Percentiles rank a stretch among this genome's conserved stretches.
phyloP scores from a whole-genome alignment of 2,113 vertebrate genomes.

The Neolamprologus tretocephalus region DNA sequence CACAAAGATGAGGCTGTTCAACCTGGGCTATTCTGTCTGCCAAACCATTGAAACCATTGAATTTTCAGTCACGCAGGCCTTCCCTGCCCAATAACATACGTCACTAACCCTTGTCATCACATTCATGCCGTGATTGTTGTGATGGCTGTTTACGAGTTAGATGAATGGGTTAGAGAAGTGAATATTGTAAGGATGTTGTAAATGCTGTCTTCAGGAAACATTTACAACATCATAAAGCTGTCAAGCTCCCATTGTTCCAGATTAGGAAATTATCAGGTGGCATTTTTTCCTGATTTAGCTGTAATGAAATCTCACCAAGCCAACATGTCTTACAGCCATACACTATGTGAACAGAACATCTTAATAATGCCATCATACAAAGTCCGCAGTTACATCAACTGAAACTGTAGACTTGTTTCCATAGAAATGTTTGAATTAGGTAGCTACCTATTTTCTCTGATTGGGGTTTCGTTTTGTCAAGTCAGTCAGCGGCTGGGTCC shows the following conservation, averaged over 20 bases:
- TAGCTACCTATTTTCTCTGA: neutral
- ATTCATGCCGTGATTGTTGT: neutral
- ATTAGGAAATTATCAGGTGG: neutral
- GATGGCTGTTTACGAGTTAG: neutral
- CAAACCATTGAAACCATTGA: neutral
- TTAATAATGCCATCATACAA: neutral
- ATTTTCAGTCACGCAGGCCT: neutral
- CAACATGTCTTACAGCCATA: neutral
- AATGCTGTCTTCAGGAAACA: neutral
- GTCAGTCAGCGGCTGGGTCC: neutral
- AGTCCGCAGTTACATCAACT: accelerated
- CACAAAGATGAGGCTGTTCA: neutral
- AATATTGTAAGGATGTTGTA: neutral
- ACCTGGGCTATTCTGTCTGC: neutral
- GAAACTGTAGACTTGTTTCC: neutral
- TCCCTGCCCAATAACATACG: neutral
- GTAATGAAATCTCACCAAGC: neutral
- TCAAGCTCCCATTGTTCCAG: neutral
- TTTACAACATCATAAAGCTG: neutral
- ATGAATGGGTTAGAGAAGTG: neutral
- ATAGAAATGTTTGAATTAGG: neutral
- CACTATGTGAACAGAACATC: neutral
- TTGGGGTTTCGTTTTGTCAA: neutral
- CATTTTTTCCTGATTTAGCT: neutral
- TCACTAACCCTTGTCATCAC: neutral